Conservation (phyloP, 2,113 vertebrate species). For the Suricata suricatta region DNA sequence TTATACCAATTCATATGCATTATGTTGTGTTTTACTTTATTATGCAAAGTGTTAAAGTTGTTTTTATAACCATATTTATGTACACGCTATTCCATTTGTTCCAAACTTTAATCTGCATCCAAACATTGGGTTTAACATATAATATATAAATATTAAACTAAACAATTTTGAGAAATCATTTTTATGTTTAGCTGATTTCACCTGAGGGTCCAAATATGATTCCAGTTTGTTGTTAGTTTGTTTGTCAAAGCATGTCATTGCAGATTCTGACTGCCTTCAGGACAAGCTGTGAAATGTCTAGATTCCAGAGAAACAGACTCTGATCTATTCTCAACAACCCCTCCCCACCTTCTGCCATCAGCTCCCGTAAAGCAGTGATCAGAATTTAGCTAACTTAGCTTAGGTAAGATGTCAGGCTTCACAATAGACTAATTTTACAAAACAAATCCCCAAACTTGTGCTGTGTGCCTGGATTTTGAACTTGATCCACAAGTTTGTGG, state of each 20-base stretch:
- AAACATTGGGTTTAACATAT: not conserved
- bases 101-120: conserved; percentile 14
- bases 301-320: conserved; percentile 43
- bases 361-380: not conserved
- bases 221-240: conserved; percentile 55
- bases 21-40: conserved; percentile 27
- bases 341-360: conserved; percentile 50
- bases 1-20: conserved; percentile 23
- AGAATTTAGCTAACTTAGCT: not conserved
- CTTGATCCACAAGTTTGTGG: not conserved
- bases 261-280: conserved; percentile 30
- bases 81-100: conserved; percentile 44
- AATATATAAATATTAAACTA: not conserved
- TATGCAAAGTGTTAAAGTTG: conserved; percentile 35
- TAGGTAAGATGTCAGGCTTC: not conserved
- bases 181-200: conserved; percentile 47
- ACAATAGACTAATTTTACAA: not conserved
- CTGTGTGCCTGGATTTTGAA: not conserved
- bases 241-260: conserved; percentile 22
- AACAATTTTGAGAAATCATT: conserved; percentile 36
- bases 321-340: not conserved
- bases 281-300: conserved; percentile 31
- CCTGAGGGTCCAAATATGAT: conserved; percentile 47
- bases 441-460: not conserved
- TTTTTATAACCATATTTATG: conserved; percentile 48